Evolutionary conservation across 2,888 invertebrate genomes (phyloP).

Genomic region (Adineta ricciae): DNA sequence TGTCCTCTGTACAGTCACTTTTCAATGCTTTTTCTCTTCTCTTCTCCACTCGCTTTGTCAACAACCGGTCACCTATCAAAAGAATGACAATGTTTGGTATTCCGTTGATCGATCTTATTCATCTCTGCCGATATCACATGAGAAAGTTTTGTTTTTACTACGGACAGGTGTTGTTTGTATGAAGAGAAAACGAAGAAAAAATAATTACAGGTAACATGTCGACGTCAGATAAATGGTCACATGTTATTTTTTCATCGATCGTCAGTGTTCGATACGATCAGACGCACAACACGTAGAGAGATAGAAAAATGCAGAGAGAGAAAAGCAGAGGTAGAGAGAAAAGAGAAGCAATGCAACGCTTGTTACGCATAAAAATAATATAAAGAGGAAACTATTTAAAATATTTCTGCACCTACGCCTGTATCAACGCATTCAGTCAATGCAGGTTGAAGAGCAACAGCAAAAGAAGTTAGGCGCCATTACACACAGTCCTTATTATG

Average conservation of each 20-base stretch:
- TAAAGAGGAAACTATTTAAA: not conserved
- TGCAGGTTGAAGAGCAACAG: not conserved
- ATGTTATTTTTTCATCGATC: not conserved
- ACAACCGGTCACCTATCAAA: not conserved
- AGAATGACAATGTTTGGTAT: too few relatives aligned
- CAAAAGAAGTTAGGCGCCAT: not conserved
- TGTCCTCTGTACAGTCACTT: not conserved
- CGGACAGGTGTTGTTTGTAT: too few relatives aligned
- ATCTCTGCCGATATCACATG: too few relatives aligned
- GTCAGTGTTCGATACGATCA: not conserved
- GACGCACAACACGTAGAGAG: not conserved
- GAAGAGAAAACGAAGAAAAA: not conserved
- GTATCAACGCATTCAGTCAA: not conserved
- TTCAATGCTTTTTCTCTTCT: not conserved
- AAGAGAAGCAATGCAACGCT: not conserved
- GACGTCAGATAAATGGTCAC: not conserved
- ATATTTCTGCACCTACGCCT: not conserved
- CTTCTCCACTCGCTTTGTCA: not conserved
- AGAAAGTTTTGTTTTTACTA: not conserved
- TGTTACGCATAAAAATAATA: not conserved
- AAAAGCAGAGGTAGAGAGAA: not conserved
- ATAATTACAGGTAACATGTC: not conserved
- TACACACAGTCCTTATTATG: conserved; percentile 22
- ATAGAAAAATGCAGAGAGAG: not conserved
- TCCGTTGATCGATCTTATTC: too few relatives aligned